Conservation (phyloP, 2,888 invertebrate species). For the Leptopilina myrica region DNA sequence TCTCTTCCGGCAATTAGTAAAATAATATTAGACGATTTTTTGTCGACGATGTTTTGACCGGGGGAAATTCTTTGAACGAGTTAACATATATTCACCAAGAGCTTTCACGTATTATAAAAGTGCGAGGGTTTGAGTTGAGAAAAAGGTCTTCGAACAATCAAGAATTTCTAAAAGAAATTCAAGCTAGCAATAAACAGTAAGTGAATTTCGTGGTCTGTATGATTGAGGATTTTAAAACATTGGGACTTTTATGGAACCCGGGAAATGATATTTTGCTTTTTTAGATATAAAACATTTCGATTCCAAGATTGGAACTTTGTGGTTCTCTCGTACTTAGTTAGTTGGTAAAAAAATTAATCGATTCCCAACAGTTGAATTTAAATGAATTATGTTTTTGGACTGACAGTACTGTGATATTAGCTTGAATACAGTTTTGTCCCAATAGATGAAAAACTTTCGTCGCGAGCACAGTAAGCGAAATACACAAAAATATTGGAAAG, state of each 20-base stretch:
- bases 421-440: not conserved
- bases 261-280: not conserved
- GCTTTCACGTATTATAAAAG: not conserved
- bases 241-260: slow-evolving; percentile 41
- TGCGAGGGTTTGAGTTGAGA: not conserved
- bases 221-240: slow-evolving; percentile 37
- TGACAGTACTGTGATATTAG: not conserved
- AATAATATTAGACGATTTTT: not conserved
- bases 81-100: not conserved
- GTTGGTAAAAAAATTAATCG: not conserved
- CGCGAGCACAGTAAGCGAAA: not conserved
- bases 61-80: not conserved
- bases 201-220: not conserved
- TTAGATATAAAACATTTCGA: not conserved
- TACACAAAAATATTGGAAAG: slow-evolving; percentile 3
- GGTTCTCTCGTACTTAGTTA: not conserved
- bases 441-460: not conserved
- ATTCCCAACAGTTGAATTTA: not conserved
- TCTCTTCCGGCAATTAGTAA: not conserved
- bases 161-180: not conserved
- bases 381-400: not conserved
- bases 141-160: not conserved
- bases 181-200: not conserved
- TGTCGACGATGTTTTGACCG: not conserved
- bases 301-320: not conserved